Evolutionary conservation across 2,113 vertebrate genomes (phyloP).

Genomic region (Phycodurus eques): DNA sequence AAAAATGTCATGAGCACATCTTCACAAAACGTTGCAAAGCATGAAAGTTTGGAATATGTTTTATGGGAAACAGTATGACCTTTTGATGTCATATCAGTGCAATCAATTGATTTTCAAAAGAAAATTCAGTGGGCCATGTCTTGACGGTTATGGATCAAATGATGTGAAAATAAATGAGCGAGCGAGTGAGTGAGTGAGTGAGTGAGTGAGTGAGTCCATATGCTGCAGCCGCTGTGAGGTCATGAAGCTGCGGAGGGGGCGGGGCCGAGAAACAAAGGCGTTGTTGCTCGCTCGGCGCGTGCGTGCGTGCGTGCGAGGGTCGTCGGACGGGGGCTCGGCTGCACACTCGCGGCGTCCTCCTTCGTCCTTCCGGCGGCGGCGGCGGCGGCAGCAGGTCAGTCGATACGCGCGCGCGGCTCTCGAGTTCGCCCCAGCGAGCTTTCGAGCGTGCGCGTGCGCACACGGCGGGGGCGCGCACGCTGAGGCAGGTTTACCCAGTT

Average conservation of each 20-base stretch:
- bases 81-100: no score
- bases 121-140: no score
- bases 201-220: background rate
- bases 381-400: background rate
- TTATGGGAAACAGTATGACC: no score
- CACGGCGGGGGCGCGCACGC: no score
- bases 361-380: background rate
- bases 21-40: no score
- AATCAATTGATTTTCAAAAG: no score
- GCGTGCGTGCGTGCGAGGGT: background rate
- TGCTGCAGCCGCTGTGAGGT: background rate
- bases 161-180: no score
- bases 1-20: no score
- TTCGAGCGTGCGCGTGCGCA: background rate
- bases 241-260: background rate
- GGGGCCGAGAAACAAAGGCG: background rate
- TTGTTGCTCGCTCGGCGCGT: background rate
- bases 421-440: background rate
- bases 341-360: background rate
- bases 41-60: no score
- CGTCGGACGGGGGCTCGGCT: background rate
- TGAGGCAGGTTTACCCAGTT: background rate
- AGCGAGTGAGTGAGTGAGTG: no score
- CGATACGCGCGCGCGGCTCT: no score
- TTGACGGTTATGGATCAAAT: no score